phyloP scores from a whole-genome alignment of 2,113 vertebrate genomes.

The Platichthys stellatus region DNA sequence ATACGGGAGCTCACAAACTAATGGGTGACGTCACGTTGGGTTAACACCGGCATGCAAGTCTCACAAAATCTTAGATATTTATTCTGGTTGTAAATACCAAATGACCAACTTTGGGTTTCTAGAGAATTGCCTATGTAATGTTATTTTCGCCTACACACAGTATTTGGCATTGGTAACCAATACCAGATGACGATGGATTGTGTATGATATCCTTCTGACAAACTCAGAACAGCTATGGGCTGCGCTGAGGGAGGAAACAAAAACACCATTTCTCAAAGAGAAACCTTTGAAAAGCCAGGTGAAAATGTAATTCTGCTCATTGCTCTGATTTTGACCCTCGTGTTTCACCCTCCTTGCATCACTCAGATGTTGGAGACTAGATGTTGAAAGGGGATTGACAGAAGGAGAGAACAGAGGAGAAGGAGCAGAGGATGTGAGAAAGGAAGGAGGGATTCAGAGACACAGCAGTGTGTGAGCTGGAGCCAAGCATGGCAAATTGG shows the following conservation, averaged over 20 bases:
- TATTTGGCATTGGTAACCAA: no score
- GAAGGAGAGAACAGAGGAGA: background rate
- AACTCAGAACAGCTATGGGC: no score
- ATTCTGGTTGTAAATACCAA: no score
- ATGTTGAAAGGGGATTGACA: slow-evolving; percentile 16
- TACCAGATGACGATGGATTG: no score
- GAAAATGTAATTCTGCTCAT: background rate
- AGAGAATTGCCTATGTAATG: no score
- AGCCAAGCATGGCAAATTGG: slow-evolving; percentile 67
- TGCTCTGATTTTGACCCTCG: slow-evolving; percentile 3
- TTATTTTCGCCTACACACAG: no score
- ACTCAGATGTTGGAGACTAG: background rate
- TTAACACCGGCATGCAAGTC: no score
- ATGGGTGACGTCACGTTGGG: no score
- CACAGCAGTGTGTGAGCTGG: slow-evolving; percentile 54
- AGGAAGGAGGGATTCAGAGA: slow-evolving; percentile 42
- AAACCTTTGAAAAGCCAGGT: background rate
- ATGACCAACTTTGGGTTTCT: no score
- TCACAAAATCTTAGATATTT: no score
- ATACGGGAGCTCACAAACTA: no score
- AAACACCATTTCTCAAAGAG: background rate
- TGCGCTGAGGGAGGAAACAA: background rate
- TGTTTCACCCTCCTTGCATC: slow-evolving; percentile 1
- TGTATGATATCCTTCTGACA: no score
- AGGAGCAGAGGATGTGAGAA: slow-evolving; percentile 3